Conservation (phyloP, 2,797 vertebrate species). For the Decapterus maruadsi region DNA sequence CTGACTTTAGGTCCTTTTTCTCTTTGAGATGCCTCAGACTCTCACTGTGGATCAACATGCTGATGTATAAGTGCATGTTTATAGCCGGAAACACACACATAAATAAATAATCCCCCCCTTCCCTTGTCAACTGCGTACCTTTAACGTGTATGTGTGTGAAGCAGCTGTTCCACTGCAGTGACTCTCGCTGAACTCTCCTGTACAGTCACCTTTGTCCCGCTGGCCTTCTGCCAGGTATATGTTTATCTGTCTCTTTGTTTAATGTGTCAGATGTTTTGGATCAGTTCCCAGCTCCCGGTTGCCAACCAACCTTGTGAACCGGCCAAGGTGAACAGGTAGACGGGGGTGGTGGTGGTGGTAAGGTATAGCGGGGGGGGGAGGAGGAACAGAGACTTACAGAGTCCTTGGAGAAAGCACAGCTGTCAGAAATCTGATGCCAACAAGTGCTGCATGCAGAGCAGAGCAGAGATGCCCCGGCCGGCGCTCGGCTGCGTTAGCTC, state of each 20-base stretch:
- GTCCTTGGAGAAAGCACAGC: slow-evolving; percentile 79
- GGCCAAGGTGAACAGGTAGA: slow-evolving; percentile 73
- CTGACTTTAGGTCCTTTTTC: not conserved
- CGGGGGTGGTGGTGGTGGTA: not conserved
- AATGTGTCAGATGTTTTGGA: slow-evolving; percentile 70
- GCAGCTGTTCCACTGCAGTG: slow-evolving; percentile 53
- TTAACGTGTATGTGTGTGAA: slow-evolving; percentile 7
- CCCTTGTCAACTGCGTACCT: not conserved
- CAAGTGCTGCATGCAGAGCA: no score
- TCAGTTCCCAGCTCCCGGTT: slow-evolving; percentile 5
- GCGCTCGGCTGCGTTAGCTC: slow-evolving; percentile 49
- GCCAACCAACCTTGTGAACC: slow-evolving; percentile 43
- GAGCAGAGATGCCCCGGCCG: no score
- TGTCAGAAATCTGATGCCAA: slow-evolving; percentile 76
- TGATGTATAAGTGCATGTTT: not conserved
- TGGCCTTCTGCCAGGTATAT: slow-evolving; percentile 62
- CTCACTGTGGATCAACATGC: not conserved
- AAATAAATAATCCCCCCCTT: not conserved
- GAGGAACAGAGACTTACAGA: slow-evolving; percentile 10
- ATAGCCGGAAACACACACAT: slow-evolving; percentile 7
- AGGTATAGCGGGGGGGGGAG: slow-evolving; percentile 7
- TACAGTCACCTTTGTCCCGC: slow-evolving; percentile 70
- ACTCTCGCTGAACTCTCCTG: slow-evolving; percentile 50
- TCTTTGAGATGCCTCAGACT: not conserved
- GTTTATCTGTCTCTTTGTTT: slow-evolving; percentile 73